Base-by-base conservation (phyloP, 2,113 vertebrate genomes). In the Nothoprocta pentlandii region DNA sequence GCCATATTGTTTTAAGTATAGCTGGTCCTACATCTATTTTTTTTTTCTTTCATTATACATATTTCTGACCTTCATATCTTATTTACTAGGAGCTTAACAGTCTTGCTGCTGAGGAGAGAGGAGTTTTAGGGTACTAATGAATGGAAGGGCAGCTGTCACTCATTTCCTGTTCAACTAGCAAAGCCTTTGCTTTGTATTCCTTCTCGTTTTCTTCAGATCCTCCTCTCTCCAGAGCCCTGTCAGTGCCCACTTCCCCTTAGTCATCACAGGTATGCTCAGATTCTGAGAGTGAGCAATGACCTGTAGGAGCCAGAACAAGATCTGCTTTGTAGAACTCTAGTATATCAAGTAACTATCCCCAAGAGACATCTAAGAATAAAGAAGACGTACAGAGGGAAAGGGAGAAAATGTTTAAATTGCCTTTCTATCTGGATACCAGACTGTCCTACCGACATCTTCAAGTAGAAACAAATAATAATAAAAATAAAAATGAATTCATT, bases 141-240 rank as follows among this genome's bases (percentile, higher is more conserved):
- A 68, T 47, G 73, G 74, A 32, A 75, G 88, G 17, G 12, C 11
- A 85, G 6, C 28, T 85, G 53, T 6, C 25, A 69, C 3, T 25
- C 79, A 64, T 79, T 21, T 82, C 21, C 21, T 69, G 2, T 42
- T 80, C 76, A 85, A 71, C 7, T 68, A 79, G 8, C 5, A 85
- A 5, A 80, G 25, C 1, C 5, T 73, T 83, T 16, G 7, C 25
- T 90, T 76, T 68, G 16, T 30, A 26, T 68, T 64, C 44, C 58
- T 85, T 80, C 14, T 77, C 13, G 41, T 44, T 58, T 69, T 53
- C 32, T 16, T 53, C 23, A 56, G 13, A 11, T 74, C 47, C 49
- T 85, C 28, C 32, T 81, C 10, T 82, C 23, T n/a, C 28, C 9
- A 1, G 76, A 0, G 0, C 17, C 12, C 12, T n/a, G 11, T 56